Evolutionary conservation across 2,797 vertebrate species (phyloP), one percentile per base, ranked within the genome.

Genomic region (Ambastaia sidthimunki): DNA sequence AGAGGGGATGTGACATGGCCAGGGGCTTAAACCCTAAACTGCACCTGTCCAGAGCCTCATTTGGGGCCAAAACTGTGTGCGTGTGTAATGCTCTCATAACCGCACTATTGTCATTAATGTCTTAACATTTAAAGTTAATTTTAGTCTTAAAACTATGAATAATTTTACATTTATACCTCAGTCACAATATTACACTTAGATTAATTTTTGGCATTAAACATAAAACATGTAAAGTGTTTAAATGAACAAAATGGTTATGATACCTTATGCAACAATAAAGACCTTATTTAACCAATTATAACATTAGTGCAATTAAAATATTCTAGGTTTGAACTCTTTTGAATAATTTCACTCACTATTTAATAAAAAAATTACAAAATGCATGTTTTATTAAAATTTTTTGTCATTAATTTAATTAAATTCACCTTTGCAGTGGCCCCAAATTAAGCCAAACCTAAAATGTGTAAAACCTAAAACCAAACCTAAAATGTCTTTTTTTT

Each of bases 41-140:
- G 70, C 77, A 80, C 77, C 77, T 80, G 77, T 59, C 76, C 47
- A n/a, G 68, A 62, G 65, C 41, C 54, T 59, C 34, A 48, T 76
- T 21, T 19, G 12, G 41, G 72, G 12, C 19, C 70, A 37, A 31
- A 54, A 25, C n/a, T 12, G 59, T 41, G 25, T 54, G 12, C 13
- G 55, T 19, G 37, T 21, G 9, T 50, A 62, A 78, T 15, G 3
- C 2, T 37, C 28, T n/a, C n/a, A 70, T 4, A 71, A 48, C 66
- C 37, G 31, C 55, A 60, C 41, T 60, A 34, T 50, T 52, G 18
- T 60, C 25, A 60, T 3, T 11, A 23, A 62, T n/a, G 12, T 5
- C 3, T 48, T 50, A 7, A 23, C 6, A 28, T 19, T 68, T 76
- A 44, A 63, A 62, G 25, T 6, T 63, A 10, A 62, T 63, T 75